Percentiles rank a stretch among this genome's conserved stretches.
Evolutionary conservation across 2,113 vertebrate genomes (phyloP).

Genomic region (Panthera leo): DNA sequence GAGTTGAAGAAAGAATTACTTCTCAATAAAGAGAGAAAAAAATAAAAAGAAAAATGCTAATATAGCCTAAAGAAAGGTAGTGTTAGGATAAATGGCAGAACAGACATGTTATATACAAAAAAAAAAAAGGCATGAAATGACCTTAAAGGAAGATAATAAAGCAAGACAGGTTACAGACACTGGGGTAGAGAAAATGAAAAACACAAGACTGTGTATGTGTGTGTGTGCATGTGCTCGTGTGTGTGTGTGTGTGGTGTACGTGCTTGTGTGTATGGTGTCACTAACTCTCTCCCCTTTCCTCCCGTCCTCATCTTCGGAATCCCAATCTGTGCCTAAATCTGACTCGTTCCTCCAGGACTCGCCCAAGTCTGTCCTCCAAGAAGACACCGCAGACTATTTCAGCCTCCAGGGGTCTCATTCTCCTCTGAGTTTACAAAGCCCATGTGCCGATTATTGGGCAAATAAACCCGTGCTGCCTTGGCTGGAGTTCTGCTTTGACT

Average conservation of each 20-base stretch:
- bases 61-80: background rate
- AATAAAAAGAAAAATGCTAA: background rate
- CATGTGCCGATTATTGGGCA: background rate
- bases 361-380: background rate
- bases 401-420: background rate
- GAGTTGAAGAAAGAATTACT: background rate
- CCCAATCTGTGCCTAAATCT: background rate
- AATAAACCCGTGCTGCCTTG: background rate
- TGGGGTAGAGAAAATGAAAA: background rate
- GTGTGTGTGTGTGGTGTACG: background rate
- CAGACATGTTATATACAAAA: background rate
- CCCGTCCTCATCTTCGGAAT: background rate
- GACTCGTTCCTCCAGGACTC: background rate
- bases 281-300: background rate
- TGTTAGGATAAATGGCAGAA: background rate
- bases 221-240: background rate
- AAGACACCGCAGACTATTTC: background rate
- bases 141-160: background rate
- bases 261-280: background rate
- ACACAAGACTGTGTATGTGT: background rate
- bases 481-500: background rate
- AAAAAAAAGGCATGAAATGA: background rate
- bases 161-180: slow-evolving; percentile 25
- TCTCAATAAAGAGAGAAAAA: background rate
- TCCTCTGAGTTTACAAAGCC: background rate